Evolutionary conservation across 2,888 invertebrate species (phyloP).

Genomic region (Dasypolia templi): DNA sequence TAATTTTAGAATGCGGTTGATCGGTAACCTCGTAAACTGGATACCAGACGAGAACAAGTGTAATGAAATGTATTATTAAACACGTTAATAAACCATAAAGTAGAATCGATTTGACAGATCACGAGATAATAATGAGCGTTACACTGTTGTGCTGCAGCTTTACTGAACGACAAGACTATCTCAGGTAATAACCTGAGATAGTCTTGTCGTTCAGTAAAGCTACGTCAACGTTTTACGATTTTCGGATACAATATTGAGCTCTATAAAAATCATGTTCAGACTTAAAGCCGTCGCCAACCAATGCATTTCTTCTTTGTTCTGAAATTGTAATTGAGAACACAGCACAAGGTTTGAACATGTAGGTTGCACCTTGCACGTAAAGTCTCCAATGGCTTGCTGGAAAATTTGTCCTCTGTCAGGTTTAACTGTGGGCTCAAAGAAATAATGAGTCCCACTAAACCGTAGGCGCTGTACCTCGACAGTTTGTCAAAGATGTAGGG

Average conservation of each 20-base stretch:
- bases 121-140: background rate
- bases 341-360: too few relatives aligned
- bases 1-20: constrained; percentile 35
- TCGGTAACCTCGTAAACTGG: constrained; percentile 35
- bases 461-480: background rate
- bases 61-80: constrained; percentile 18
- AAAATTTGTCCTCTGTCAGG: too few relatives aligned
- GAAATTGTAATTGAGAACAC: too few relatives aligned
- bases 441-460: background rate
- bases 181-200: background rate
- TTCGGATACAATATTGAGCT: too few relatives aligned
- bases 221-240: too few relatives aligned
- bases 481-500: too few relatives aligned
- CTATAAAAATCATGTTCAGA: too few relatives aligned
- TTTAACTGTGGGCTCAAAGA: background rate
- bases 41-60: constrained; percentile 26
- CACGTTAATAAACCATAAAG: background rate
- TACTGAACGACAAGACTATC: background rate
- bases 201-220: background rate
- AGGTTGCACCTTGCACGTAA: too few relatives aligned
- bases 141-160: background rate
- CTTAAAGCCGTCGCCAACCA: too few relatives aligned
- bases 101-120: constrained; percentile 16
- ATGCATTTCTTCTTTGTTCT: too few relatives aligned
- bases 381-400: too few relatives aligned